Base-by-base conservation (phyloP, 2,113 vertebrate genomes). In the Condylura cristata region DNA sequence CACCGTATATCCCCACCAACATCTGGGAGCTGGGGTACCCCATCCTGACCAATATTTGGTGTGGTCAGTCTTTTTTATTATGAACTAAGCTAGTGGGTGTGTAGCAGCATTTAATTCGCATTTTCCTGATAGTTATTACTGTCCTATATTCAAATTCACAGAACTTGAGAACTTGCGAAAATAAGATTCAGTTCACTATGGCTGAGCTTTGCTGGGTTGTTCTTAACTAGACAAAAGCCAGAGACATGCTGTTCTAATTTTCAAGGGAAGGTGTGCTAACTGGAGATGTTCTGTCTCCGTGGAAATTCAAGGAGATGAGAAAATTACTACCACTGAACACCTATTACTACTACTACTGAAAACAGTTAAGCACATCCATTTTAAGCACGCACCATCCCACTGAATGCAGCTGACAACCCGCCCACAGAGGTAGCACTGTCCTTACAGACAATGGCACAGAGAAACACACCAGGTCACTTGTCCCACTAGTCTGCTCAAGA, bases 41-140 rank as follows among this genome's bases (percentile, higher is more conserved):
- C n/a, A 51, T 28, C 79, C 60, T 39, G 22, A 8, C 48, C 12
- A 37, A 18, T 12, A 84, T 58, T 37, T 30, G n/a, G 1, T 32
- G 34, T 5, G 41, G 26, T 37, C 74, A 11, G 46, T 30, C 37
- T 66, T 58, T 72, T 80, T 44, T 32, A 44, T 37, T 66, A 68
- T 61, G 32, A 14, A 39, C 28, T 60, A 14, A 34, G 24, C 70
- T n/a, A 14, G 20, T 34, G 32, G 30, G 46, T n/a, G 8, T 46
- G 37, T 0, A 41, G 60, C 11, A 7, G 22, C 20, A n/a, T 88
- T 88, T 78, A 41, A 93, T 60, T 20, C 76, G 74, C 17, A 48
- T 91, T 88, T 86, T 70, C 82, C 78, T 60, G 61, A 76, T 78
- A 24, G 89, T 41, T 93, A 61, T 41, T 68, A 83, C 10, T 78